These are phyloP conservation scores for Arenaria interpres DNA, from an alignment of 2,113 vertebrate species.

Conservation along the genomic window DNA sequence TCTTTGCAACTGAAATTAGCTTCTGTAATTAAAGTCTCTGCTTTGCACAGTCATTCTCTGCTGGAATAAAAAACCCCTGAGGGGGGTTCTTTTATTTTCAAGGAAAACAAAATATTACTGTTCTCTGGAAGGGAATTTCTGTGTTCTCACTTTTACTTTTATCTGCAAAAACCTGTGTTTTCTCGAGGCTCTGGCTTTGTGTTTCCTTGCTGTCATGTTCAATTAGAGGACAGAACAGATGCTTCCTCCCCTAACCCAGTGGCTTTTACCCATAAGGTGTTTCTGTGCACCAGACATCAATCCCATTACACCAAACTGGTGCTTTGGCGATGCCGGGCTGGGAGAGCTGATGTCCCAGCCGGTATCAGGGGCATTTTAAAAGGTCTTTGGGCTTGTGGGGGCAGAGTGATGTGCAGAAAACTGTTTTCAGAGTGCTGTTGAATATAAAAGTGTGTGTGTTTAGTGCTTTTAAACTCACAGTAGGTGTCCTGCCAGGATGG, in stretches of 20 bases:
- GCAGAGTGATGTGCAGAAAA: not conserved
- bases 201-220: conserved; percentile 7
- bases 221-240: not conserved
- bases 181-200: conserved; percentile 20
- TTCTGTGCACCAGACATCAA: not conserved
- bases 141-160: conserved; percentile 29
- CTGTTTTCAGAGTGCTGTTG: not conserved
- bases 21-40: conserved; percentile 69
- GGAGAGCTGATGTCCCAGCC: not conserved
- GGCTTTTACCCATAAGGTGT: not conserved
- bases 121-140: not conserved
- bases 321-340: not conserved
- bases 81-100: conserved; percentile 52
- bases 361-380: accelerated
- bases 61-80: conserved; percentile 60
- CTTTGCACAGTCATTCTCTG: conserved; percentile 66
- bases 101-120: conserved; percentile 36
- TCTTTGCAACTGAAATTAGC: conserved; percentile 67
- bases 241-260: not conserved
- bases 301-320: not conserved
- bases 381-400: not conserved
- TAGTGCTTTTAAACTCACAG: not conserved
- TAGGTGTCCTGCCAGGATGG: not conserved
- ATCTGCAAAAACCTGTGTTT: conserved; percentile 4
- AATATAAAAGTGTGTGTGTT: not conserved